Percentiles rank a stretch among this genome's conserved stretches.
These are phyloP conservation scores for Thysanoteuthis rhombus DNA, from an alignment of 2,888 invertebrate genomes.

Conservation along the genomic window DNA sequence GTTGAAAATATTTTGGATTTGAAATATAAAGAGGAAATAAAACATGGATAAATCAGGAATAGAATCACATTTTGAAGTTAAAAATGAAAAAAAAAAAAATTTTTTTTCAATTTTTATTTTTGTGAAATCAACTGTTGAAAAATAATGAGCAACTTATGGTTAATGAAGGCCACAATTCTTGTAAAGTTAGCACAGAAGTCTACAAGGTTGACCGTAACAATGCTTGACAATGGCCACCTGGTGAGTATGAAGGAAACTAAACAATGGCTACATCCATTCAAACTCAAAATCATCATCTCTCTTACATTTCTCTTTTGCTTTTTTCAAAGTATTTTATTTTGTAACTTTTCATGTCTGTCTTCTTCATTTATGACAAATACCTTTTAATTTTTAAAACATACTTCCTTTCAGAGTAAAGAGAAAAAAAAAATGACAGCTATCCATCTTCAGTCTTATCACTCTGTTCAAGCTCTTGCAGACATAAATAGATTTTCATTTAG, in stretches of 20 bases:
- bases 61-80: not conserved
- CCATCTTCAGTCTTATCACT: not conserved
- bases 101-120: too few species aligned
- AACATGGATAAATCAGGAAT: not conserved
- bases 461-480: not conserved
- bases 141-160: not conserved
- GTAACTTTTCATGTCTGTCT: not conserved
- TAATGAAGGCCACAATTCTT: slow-evolving; percentile 12
- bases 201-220: not conserved
- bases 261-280: not conserved
- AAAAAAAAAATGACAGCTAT: not conserved
- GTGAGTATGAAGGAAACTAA: slow-evolving; percentile 12
- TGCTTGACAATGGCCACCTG: not conserved
- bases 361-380: not conserved
- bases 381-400: not conserved
- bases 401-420: not conserved
- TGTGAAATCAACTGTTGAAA: not conserved
- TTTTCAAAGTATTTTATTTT: not conserved
- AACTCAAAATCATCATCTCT: too few species aligned
- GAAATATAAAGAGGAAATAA: not conserved
- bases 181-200: not conserved
- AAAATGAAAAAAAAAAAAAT: not conserved
- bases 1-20: not conserved
- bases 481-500: not conserved
- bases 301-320: not conserved